phyloP scores from a whole-genome alignment of 2,888 invertebrate genomes.

The Philereme vetulata region DNA sequence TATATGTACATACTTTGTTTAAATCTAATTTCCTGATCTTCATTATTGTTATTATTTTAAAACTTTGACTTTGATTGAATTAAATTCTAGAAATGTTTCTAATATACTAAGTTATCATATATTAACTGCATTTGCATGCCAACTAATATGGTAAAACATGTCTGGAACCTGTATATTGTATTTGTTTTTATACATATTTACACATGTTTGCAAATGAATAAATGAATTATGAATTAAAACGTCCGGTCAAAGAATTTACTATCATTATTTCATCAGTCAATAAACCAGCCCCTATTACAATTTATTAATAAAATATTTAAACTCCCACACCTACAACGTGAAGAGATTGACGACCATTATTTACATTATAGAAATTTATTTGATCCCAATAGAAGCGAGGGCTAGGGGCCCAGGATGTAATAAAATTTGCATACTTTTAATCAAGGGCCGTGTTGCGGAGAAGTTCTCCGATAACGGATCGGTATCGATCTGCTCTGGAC shows the following conservation, averaged over 20 bases:
- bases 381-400: slow-evolving; percentile 53
- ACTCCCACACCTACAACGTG: slow-evolving; percentile 34
- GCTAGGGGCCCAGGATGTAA: slow-evolving; percentile 72
- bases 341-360: slow-evolving; percentile 46
- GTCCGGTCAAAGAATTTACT: neutral
- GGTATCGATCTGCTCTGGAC: slow-evolving; percentile 75
- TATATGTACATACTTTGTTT: too few species aligned
- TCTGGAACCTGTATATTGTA: too few species aligned
- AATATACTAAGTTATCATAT: too few species aligned
- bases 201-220: too few species aligned
- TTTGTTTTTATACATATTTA: too few species aligned
- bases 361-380: slow-evolving; percentile 52
- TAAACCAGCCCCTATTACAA: slow-evolving; percentile 15
- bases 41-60: too few species aligned
- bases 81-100: too few species aligned
- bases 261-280: slow-evolving; percentile 17
- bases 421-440: slow-evolving; percentile 85
- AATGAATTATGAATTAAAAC: too few species aligned
- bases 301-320: slow-evolving; percentile 31
- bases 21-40: too few species aligned
- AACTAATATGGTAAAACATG: too few species aligned
- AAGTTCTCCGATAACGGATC: slow-evolving; percentile 83
- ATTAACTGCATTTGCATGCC: too few species aligned
- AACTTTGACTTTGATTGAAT: too few species aligned
- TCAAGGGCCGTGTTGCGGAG: slow-evolving; percentile 84